Conservation (phyloP, 2,113 vertebrate genomes). For the Mobula hypostoma region DNA sequence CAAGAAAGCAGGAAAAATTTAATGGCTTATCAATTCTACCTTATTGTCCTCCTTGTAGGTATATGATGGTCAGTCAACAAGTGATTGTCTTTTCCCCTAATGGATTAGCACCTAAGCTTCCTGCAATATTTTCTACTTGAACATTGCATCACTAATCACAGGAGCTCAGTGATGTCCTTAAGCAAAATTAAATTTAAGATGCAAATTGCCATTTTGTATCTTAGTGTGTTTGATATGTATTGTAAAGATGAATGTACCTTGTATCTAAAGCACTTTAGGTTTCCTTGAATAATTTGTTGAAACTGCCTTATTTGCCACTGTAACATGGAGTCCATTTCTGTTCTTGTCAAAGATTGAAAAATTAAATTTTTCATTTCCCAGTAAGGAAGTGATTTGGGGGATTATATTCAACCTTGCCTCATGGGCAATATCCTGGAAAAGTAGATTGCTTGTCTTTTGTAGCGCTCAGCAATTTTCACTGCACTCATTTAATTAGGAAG, state of each 20-base stretch:
- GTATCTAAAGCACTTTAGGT: background rate
- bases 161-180: background rate
- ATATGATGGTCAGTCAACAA: background rate
- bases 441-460: background rate
- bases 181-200: background rate
- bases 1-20: background rate
- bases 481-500: background rate
- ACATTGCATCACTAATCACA: background rate
- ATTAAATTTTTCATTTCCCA: background rate
- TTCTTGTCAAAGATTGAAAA: background rate
- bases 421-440: background rate
- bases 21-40: background rate
- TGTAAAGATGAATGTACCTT: background rate
- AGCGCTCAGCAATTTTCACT: background rate
- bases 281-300: too few relatives aligned
- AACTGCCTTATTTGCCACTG: background rate
- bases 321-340: background rate
- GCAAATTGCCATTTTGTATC: too few relatives aligned
- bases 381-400: background rate
- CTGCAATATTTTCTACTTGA: background rate
- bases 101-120: background rate
- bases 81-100: background rate
- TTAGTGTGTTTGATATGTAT: background rate
- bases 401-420: background rate
- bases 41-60: background rate